Conservation (phyloP, 2,888 invertebrate species). For the Lathronympha strigana region DNA sequence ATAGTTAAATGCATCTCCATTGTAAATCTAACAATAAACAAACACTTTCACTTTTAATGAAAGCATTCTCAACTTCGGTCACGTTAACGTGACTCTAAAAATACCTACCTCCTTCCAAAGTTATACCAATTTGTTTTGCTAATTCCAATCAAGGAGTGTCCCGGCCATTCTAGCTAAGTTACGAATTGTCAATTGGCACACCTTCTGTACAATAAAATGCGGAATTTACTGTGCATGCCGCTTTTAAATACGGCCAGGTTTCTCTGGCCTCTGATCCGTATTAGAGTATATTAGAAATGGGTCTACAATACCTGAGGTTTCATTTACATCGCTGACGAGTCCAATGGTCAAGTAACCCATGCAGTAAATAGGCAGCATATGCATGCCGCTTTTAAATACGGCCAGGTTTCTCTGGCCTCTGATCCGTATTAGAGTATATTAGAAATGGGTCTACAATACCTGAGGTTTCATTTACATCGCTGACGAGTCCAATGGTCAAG, state of each 20-base stretch:
- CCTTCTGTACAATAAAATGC: conserved; percentile 36
- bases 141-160: conserved; percentile 28
- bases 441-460: conserved; percentile 19
- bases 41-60: conserved; percentile 9
- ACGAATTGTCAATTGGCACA: conserved; percentile 34
- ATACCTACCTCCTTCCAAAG: neutral
- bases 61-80: neutral
- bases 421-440: conserved; percentile 20
- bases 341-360: neutral
- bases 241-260: conserved; percentile 18
- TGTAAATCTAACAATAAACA: neutral
- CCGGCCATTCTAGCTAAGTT: conserved; percentile 22
- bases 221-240: conserved; percentile 23
- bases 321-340: neutral
- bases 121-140: conserved; percentile 18
- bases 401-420: conserved; percentile 4
- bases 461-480: neutral
- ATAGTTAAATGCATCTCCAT: neutral
- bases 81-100: conserved; percentile 7
- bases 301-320: conserved; percentile 11
- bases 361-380: no score
- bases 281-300: conserved; percentile 14
- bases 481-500: neutral
- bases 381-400: conserved; percentile 25
- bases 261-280: conserved; percentile 18